Conservation (phyloP, 2,888 invertebrate genomes). For the Xylota segnis region DNA sequence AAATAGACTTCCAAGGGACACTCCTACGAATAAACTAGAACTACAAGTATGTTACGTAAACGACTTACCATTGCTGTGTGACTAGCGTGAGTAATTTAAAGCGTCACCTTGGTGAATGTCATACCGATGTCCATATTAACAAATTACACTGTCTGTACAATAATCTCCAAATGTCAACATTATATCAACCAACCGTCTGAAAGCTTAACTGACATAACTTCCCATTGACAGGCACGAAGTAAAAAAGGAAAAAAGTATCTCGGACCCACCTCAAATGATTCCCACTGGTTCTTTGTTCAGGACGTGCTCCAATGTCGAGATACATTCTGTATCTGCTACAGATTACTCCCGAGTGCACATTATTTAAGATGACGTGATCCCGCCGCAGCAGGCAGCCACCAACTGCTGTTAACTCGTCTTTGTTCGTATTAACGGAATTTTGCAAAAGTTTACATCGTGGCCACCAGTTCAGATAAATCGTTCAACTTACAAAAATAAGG, state of each 20-base stretch:
- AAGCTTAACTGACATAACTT: conserved; percentile 36
- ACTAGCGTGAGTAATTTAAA: not conserved
- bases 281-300: not conserved
- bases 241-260: conserved; percentile 5
- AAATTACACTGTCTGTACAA: conserved; percentile 5
- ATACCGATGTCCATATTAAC: conserved; percentile 9
- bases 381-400: conserved; percentile 10
- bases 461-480: conserved; percentile 24
- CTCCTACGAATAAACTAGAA: too few relatives aligned
- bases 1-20: too few relatives aligned
- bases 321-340: conserved; percentile 28
- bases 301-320: not conserved
- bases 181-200: not conserved
- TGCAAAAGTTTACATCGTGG: conserved; percentile 6
- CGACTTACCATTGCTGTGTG: not conserved
- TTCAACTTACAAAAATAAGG: conserved; percentile 23
- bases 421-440: conserved; percentile 42
- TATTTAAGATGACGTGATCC: conserved; percentile 49
- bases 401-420: conserved; percentile 16
- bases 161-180: conserved; percentile 25
- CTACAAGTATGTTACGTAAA: too few relatives aligned
- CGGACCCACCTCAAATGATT: conserved; percentile 36
- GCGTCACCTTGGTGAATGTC: not conserved
- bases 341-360: conserved; percentile 36
- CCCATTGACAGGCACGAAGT: conserved; percentile 19